Evolutionary conservation across 2,888 invertebrate genomes (phyloP), one percentile per base, ranked within the genome.

Genomic region (Pilophorus perplexus): DNA sequence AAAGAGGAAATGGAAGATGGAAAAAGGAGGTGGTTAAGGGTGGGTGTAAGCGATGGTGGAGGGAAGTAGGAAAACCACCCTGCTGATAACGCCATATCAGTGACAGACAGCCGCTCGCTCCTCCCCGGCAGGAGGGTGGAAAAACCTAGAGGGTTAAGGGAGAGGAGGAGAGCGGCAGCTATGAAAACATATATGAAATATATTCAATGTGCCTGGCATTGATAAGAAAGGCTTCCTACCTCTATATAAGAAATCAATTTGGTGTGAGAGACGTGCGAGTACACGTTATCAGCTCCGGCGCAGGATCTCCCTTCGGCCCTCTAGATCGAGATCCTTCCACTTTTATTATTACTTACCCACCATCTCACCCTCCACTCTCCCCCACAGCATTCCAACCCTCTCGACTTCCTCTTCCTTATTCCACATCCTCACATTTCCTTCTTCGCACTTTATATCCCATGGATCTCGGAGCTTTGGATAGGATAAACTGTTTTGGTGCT

Each of bases 241-340:
- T 70, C 68, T 64, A 68, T 69, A 67, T 70, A 70, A 70, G 70
- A 70, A 70, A 70, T 70, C 70, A 70, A 70, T 70, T 70, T 64
- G 64, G 64, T 64, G 64, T 64, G 64, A 64, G 64, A 54, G 64
- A 64, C 64, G 50, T 64, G 64, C 37, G 64, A 64, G 64, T 46
- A n/a, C 42, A 33, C 64, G 52, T 52, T 64, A 64, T 64, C 64
- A 25, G 52, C 25, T 18, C 18, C 22, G 18, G 27, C 25, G 46
- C 64, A 64, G 64, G 42, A 64, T 64, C 64, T 64, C 64, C 16
- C 23, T 52, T 20, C 48, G 62, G 28, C 46, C 22, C 46, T 33
- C 44, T n/a, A 46, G 62, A 62, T 62, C 62, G 46, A 50, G 50
- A 50, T 48, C 50, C 62, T 50, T 62, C 62, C 48, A 62, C 62